Base-by-base conservation (phyloP, 2,888 invertebrate species). In the Lutraria lutraria region DNA sequence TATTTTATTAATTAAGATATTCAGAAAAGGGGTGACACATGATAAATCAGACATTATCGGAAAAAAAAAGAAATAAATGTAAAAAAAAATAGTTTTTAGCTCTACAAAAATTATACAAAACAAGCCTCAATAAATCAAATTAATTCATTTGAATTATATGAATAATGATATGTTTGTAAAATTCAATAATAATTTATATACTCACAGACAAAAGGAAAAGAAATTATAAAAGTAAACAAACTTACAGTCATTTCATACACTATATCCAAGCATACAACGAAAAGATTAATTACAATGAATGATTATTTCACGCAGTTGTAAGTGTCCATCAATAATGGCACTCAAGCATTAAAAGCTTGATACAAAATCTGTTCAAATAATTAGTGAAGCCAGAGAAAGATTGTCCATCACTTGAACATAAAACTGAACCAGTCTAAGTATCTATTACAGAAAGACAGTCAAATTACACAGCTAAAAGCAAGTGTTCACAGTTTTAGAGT, bases 381-480 rank as follows among this genome's bases (percentile, higher is more conserved):
- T 76, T 76, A 76, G 19, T 31, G 13, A 31, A 10, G 34, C 34
- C 31, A 16, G 34, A 76, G 76, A 76, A 6, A 6, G 2, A 16
- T 56, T 21, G 21, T 16, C 19, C 56, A 56, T 31, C 29, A 76
- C 15, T 0, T 76, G 19, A 29, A 31, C 25, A 76, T 76, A 76
- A 76, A 31, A 31, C 34, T 76, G 76, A 19, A 76, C 16, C 15
- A 15, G 31, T 76, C 16, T 34, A 19, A 31, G 76, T 76, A 76
- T 76, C 76, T 31, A 19, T 76, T 19, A 25, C 68, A 72, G 43
- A 43, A 43, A 10, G 2, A 6, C 43, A 31, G 53, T n/a, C 72
- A 76, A 15, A 53, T 84, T 31, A 76, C 72, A 84, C 84, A 76
- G 54, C 68, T 81, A 86, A 86, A 86, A 86, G 81, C 86, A 86